phyloP scores from a whole-genome alignment of 2,888 invertebrate genomes.

The Ectropis crepuscularia region DNA sequence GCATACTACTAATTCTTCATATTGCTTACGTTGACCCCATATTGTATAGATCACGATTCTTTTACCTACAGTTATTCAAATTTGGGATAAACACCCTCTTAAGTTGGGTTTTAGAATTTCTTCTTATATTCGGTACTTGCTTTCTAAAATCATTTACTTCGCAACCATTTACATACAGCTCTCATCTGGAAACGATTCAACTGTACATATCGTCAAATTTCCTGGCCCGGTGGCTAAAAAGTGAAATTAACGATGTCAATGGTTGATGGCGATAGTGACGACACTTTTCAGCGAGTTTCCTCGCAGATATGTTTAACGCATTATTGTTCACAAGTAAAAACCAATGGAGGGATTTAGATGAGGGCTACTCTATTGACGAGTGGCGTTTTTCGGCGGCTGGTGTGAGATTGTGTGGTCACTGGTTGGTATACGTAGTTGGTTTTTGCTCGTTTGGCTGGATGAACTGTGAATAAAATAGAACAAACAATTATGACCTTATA shows the following conservation, averaged over 20 bases:
- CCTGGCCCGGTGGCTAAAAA: too few species aligned
- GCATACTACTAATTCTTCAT: constrained; percentile 46
- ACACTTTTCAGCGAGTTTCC: too few species aligned
- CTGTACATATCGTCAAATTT: too few species aligned
- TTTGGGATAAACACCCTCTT: not conserved
- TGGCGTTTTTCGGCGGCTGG: constrained; percentile 86
- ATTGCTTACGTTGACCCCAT: constrained; percentile 51
- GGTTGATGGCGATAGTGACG: too few species aligned
- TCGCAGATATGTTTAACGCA: too few species aligned
- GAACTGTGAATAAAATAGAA: constrained; percentile 59
- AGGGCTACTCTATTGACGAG: constrained; percentile 83
- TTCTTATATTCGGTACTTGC: too few species aligned
- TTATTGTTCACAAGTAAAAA: too few species aligned
- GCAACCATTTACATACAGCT: too few species aligned
- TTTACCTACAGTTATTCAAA: constrained; percentile 29
- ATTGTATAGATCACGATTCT: constrained; percentile 59
- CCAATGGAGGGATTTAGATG: constrained; percentile 52
- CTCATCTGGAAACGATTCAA: too few species aligned
- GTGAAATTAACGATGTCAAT: too few species aligned
- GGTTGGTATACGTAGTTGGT: constrained; percentile 76
- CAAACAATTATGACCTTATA: not conserved
- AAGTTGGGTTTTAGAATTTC: too few species aligned
- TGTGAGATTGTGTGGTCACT: constrained; percentile 74
- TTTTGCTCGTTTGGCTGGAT: constrained; percentile 79
- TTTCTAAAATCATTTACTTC: too few species aligned